These are phyloP conservation scores for Austrolebias charrua DNA, from an alignment of 2,797 vertebrate species.

Conservation along the genomic window DNA sequence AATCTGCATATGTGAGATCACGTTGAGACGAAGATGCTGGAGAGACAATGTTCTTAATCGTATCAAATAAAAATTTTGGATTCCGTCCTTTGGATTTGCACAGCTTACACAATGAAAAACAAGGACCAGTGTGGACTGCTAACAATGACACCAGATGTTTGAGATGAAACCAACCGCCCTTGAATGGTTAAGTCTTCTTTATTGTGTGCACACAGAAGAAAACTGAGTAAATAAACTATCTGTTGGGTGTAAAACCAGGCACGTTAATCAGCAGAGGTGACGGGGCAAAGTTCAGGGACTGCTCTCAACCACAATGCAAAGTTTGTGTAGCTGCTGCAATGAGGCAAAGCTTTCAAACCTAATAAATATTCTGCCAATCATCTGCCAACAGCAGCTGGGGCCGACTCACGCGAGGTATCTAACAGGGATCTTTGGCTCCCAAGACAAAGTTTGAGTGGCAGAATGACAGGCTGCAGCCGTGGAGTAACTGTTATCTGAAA, in stretches of 20 bases:
- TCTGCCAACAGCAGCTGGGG: constrained; percentile 64
- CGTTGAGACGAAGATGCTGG: too few species aligned
- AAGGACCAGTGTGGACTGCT: constrained; percentile 37
- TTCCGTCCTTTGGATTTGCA: too few species aligned
- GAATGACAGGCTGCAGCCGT: constrained; percentile 56
- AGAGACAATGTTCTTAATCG: too few species aligned
- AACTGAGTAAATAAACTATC: constrained; percentile 3
- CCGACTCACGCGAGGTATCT: constrained; percentile 58
- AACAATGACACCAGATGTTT: constrained; percentile 45
- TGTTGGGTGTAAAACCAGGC: constrained; percentile 32
- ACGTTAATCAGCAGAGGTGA: constrained; percentile 10
- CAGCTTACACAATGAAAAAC: constrained; percentile 29
- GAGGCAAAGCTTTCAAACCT: constrained; percentile 50
- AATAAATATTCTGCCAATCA: constrained; percentile 61
- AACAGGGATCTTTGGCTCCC: constrained; percentile 58
- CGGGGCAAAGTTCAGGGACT: constrained; percentile 39
- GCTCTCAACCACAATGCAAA: constrained; percentile 33
- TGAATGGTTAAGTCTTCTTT: constrained; percentile 11
- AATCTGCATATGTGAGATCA: too few species aligned
- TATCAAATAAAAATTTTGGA: too few species aligned
- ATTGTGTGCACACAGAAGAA: constrained; percentile 4
- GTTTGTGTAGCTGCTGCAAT: constrained; percentile 17
- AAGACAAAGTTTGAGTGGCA: constrained; percentile 60
- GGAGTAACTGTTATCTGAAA: constrained; percentile 49
- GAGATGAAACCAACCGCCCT: constrained; percentile 6